Base-by-base conservation (phyloP, 2,797 vertebrate species). In the Propithecus perrieri region DNA sequence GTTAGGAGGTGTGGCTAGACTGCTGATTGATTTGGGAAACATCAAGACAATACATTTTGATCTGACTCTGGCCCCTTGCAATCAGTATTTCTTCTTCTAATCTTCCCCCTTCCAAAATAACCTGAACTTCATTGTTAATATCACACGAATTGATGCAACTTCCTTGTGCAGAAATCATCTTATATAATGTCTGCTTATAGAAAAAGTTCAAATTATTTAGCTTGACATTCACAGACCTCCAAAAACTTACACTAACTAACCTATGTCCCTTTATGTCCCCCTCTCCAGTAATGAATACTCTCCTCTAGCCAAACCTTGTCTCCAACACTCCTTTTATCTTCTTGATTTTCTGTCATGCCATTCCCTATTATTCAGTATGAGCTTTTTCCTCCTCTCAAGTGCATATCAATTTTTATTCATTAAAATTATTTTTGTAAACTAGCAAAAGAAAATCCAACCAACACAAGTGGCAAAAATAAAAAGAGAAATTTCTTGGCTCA, bases 351-450 rank as follows among this genome's bases (percentile, higher is more conserved):
- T 53, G 65, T 85, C n/a, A 80, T 46, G 57, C 26, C 22, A 22
- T 75, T 57, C 15, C 24, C 38, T 20, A 35, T 75, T 71, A 80
- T 57, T 33, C 20, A 87, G 33, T 10, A 85, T n/a, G 38, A 85
- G 26, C 20, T 17, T 59, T 65, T 46, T 55, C 69, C 2, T 86
- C 20, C 43, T 92, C 38, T 63, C 43, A 63, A 83, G 86, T 55
- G 83, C 38, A 26, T 20, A 69, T 72, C 22, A 85, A 78, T 83
- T 50, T 94, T 69, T 93, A 57, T 84, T 22, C 71, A 38, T 87
- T 46, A 91, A 43, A 93, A 83, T n/a, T n/a, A 28, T 86, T 95
- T 95, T 28, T 71, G n/a, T 59, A 94, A 94, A 35, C 35, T 86
- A 78, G 63, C 22, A 55, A 67, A 78, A 75, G 76, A 65, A 95